These are phyloP conservation scores for Cosmopolites sordidus DNA, from an alignment of 2,888 invertebrate species.

Conservation along the genomic window DNA sequence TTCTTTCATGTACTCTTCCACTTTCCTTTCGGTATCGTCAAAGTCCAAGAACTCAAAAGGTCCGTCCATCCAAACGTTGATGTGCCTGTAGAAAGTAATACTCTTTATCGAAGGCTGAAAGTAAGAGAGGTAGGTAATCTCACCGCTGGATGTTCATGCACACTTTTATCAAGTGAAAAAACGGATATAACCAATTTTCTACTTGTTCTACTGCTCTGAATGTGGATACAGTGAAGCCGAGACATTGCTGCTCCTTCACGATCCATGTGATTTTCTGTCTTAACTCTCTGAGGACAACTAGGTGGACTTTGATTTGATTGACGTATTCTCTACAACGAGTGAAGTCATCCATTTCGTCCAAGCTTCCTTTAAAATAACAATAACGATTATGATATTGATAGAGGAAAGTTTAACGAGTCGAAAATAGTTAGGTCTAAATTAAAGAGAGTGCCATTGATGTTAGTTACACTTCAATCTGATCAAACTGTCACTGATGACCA, in stretches of 20 bases:
- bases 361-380: conserved; percentile 44
- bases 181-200: conserved; percentile 66
- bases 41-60: conserved; percentile 83
- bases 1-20: conserved; percentile 76
- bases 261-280: conserved; percentile 79
- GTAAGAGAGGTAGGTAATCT: no score
- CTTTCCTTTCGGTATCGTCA: conserved; percentile 70
- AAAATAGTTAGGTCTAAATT: no score
- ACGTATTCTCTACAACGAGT: conserved; percentile 68
- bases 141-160: conserved; percentile 66
- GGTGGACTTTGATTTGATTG: conserved; percentile 69
- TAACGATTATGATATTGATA: no score
- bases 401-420: no score
- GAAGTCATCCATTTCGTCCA: conserved; percentile 82
- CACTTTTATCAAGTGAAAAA: conserved; percentile 64
- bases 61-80: conserved; percentile 88
- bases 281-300: conserved; percentile 69
- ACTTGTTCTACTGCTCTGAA: conserved; percentile 79
- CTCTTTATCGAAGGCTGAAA: background rate
- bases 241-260: conserved; percentile 81
- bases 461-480: no score
- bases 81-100: conserved; percentile 57
- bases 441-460: no score
- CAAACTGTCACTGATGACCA: no score
- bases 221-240: conserved; percentile 72